Base-by-base conservation (phyloP, 2,888 invertebrate species). In the Aproaerema taeniolella region DNA sequence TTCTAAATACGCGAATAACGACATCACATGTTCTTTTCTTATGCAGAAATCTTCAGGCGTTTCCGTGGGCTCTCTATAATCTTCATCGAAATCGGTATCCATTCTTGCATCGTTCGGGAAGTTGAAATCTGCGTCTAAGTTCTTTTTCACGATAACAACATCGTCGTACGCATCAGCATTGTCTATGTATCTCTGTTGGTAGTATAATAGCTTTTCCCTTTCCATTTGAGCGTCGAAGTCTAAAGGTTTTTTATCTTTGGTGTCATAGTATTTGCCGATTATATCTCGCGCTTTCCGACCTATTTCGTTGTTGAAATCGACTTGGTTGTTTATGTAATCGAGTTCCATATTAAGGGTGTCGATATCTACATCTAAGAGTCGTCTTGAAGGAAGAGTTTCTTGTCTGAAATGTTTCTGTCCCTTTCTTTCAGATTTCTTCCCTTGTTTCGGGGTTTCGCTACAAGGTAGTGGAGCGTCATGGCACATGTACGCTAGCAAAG, bases 391-490 rank as follows among this genome's bases (percentile, higher is more conserved):
- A 2, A 62, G 25, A 2, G 48, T 57, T 1, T 68, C 59, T 5
- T 38, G 17, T 5, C 55, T 52, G 11, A 69, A 49, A 47, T 61
- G 71, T 13, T 47, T 63, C 7, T 63, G 64, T 25, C 52, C 55
- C 49, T 67, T 75, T 58, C 50, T 9, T 28, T 62, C 26, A 1
- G 55, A 44, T 8, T 15, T 2, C 60, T 42, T 49, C 67, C 70
- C 6, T 25, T 12, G 31, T 30, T 43, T 2, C 9, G 9, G 0
- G 46, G 31, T 47, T 61, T 58, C n/a, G n/a, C n/a, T 85, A 64
- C 97, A 97, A 0, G 97, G 97, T 30, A 96, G 68, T 0, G 91
- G 88, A 1, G 92, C 91, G 37, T 93, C 92, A 61, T 98, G 97
- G 60, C 98, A 98, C 42, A 94, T 89, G 61, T 95, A 94, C 0